These are phyloP conservation scores for Chionodraco myersi DNA, from an alignment of 2,113 vertebrate genomes.

Conservation along the genomic window DNA sequence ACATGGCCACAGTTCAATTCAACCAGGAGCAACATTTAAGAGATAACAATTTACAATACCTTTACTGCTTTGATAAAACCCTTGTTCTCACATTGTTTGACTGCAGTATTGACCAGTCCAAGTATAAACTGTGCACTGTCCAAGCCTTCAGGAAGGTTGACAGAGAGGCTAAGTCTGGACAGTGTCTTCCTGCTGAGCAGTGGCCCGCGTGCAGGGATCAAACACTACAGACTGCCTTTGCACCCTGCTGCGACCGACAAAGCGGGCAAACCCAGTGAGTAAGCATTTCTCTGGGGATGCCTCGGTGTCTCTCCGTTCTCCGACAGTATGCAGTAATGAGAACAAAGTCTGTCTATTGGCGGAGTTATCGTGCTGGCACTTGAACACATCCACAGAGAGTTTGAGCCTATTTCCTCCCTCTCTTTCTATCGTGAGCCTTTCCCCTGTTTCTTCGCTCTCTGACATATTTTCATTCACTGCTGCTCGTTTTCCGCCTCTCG, in stretches of 20 bases:
- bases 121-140: conserved; percentile 17
- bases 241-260: conserved; percentile 37
- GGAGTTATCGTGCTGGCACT: conserved; percentile 26
- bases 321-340: conserved; percentile 45
- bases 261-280: conserved; percentile 45
- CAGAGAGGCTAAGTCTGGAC: conserved; percentile 33
- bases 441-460: conserved; percentile 13
- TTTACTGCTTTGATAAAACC: neutral
- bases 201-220: conserved; percentile 47
- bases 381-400: conserved; percentile 44
- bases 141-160: conserved; percentile 37
- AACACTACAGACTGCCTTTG: conserved; percentile 26
- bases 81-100: neutral
- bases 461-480: conserved; percentile 44
- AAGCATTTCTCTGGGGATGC: conserved; percentile 63
- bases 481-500: conserved; percentile 4
- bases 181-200: conserved; percentile 19
- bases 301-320: conserved; percentile 28
- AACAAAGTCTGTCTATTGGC: conserved; percentile 45
- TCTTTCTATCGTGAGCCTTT: neutral
- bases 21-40: neutral
- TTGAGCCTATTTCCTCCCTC: conserved; percentile 18
- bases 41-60: neutral
- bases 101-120: conserved; percentile 31
- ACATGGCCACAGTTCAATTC: neutral